These are phyloP conservation scores for Callorhinus ursinus DNA, from an alignment of 2,113 vertebrate species.

Conservation along the genomic window DNA sequence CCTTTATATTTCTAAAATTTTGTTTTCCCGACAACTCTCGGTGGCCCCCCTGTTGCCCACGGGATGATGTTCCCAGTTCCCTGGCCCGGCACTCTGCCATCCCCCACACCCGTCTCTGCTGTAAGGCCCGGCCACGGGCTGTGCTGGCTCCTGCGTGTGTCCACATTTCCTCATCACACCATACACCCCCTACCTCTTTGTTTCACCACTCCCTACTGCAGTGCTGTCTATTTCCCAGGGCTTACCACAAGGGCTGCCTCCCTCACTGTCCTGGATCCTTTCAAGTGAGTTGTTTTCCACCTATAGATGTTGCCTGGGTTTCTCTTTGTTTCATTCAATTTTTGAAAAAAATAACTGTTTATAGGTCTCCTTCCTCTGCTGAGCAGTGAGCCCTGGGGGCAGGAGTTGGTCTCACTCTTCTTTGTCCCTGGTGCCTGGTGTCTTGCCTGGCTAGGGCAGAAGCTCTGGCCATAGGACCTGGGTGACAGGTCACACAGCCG, in stretches of 20 bases:
- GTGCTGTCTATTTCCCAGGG: neutral
- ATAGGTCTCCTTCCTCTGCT: neutral
- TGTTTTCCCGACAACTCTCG: neutral
- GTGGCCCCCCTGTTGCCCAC: neutral
- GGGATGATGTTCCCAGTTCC: neutral
- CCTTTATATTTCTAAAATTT: neutral
- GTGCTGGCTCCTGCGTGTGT: neutral
- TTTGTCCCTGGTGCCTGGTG: too few relatives aligned
- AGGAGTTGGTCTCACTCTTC: neutral
- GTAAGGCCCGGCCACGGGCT: neutral
- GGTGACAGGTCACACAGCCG: neutral
- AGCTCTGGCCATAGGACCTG: neutral
- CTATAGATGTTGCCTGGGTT: neutral
- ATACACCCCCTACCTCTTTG: neutral
- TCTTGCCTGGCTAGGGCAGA: neutral
- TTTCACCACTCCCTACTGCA: neutral
- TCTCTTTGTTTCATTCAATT: neutral
- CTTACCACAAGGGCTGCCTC: neutral
- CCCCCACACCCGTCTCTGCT: neutral
- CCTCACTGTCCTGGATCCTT: neutral
- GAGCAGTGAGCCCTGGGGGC: neutral
- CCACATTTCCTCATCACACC: neutral
- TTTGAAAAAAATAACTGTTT: neutral
- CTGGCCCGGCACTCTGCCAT: fast-evolving
- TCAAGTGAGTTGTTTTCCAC: neutral